Conservation (phyloP, 2,888 invertebrate genomes). For the Lochmaea crataegi region DNA sequence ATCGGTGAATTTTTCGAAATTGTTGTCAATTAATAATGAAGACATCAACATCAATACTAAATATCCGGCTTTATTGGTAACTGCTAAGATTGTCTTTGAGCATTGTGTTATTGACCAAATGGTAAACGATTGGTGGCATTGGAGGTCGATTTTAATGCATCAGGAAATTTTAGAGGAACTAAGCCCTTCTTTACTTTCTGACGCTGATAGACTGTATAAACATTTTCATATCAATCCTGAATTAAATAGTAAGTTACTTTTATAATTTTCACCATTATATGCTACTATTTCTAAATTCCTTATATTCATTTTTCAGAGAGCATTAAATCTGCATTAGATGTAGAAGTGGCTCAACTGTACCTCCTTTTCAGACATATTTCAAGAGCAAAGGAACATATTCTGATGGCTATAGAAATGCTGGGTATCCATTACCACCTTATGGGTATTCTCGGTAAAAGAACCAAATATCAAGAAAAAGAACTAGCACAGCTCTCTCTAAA, state of each 20-base stretch:
- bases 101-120: conserved; percentile 57
- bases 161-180: conserved; percentile 82
- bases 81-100: conserved; percentile 65
- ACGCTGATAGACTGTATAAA: conserved; percentile 66
- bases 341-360: conserved; percentile 76
- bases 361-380: conserved; percentile 80
- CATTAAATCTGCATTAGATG: conserved; percentile 64
- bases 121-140: conserved; percentile 76
- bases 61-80: conserved; percentile 67
- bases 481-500: conserved; percentile 85
- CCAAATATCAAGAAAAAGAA: conserved; percentile 85
- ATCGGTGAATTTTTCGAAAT: conserved; percentile 62
- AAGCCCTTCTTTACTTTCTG: conserved; percentile 74
- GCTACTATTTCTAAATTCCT: background rate
- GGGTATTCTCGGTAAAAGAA: conserved; percentile 89
- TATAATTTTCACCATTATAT: background rate
- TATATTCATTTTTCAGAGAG: conserved; percentile 35
- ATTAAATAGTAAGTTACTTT: conserved; percentile 1
- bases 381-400: conserved; percentile 76
- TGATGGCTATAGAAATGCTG: conserved; percentile 72
- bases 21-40: conserved; percentile 73
- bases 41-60: conserved; percentile 75
- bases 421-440: conserved; percentile 76
- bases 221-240: conserved; percentile 55
- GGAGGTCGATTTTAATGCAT: conserved; percentile 79